Evolutionary conservation across 2,888 invertebrate genomes (phyloP).

Genomic region (Anthophora plumipes): DNA sequence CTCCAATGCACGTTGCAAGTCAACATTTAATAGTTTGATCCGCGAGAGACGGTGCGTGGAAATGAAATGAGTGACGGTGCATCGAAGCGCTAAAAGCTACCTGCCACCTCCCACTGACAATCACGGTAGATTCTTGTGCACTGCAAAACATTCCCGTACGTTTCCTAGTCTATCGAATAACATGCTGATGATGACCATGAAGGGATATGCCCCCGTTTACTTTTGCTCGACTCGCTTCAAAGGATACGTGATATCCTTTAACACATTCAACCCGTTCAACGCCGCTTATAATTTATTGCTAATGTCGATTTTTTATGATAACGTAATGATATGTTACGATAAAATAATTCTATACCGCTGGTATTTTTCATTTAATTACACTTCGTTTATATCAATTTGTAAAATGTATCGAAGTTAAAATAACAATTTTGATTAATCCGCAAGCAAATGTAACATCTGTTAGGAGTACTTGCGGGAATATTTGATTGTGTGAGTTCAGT

Average conservation of each 20-base stretch:
- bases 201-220: conserved; percentile 34
- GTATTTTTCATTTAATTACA: no score
- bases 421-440: no score
- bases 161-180: conserved; percentile 50
- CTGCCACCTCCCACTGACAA: conserved; percentile 79
- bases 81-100: conserved; percentile 78
- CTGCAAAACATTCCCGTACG: conserved; percentile 26
- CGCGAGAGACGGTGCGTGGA: conserved; percentile 74
- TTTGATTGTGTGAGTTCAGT: no score
- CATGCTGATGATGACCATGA: conserved; percentile 37
- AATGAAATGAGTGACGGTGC: conserved; percentile 76
- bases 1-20: conserved; percentile 23
- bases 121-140: conserved; percentile 40
- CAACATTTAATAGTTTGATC: conserved; percentile 65
- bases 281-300: background rate
- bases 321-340: background rate
- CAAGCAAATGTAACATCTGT: no score
- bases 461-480: no score
- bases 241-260: conserved; percentile 33
- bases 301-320: background rate
- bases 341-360: no score
- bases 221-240: background rate
- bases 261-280: background rate
- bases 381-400: no score
- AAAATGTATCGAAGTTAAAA: no score